Evolutionary conservation across 2,797 vertebrate species (phyloP).

Genomic region (Micropoecilia bifurca): DNA sequence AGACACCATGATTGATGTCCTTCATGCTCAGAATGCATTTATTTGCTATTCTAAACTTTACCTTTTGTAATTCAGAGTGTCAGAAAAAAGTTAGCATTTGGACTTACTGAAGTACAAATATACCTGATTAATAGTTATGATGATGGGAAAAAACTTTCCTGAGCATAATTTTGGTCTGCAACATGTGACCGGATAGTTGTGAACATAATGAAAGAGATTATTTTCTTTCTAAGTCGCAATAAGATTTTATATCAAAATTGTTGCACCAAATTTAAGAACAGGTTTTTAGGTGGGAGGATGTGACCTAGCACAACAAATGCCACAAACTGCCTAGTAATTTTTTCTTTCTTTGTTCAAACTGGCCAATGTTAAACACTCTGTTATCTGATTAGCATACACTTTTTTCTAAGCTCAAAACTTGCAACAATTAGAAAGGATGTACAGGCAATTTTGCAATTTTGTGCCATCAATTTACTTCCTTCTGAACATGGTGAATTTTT

Average conservation of each 20-base stretch:
- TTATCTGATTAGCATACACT: neutral
- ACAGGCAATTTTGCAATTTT: slow-evolving; percentile 10
- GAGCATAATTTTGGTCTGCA: neutral
- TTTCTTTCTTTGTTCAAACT: neutral
- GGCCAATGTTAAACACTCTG: neutral
- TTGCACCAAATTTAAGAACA: neutral
- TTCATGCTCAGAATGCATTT: neutral
- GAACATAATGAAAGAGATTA: neutral
- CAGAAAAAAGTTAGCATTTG: neutral
- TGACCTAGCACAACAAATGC: neutral
- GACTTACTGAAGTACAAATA: neutral
- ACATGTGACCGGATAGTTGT: neutral
- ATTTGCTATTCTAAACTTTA: neutral
- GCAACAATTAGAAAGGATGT: neutral
- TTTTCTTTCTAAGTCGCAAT: neutral
- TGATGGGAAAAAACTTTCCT: neutral
- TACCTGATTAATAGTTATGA: neutral
- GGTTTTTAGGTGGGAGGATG: neutral
- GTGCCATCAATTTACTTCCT: slow-evolving; percentile 54
- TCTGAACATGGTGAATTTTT: slow-evolving; percentile 45
- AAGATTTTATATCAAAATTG: neutral
- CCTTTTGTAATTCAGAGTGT: neutral
- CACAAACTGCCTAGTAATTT: neutral
- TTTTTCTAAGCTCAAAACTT: neutral
- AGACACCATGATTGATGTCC: neutral